Percentiles rank a stretch among this genome's conserved stretches.
phyloP scores from a whole-genome alignment of 2,113 vertebrate genomes.

The Oxyruncus cristatus region DNA sequence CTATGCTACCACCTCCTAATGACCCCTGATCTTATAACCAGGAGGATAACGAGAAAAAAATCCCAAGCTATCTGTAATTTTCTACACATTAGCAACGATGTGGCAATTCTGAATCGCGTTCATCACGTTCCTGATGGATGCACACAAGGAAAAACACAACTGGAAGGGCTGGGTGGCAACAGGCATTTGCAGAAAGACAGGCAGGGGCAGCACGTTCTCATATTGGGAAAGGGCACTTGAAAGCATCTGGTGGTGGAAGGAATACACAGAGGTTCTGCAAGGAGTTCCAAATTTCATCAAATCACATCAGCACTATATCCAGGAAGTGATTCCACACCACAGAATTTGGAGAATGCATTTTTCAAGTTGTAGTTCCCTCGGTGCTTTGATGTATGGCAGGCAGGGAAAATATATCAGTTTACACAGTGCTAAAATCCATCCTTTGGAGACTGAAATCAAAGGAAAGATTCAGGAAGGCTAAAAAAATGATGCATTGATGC shows the following conservation, averaged over 20 bases:
- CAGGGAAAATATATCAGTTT: neutral
- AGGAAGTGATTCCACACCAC: neutral
- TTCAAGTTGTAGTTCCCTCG: neutral
- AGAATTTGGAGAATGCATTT: neutral
- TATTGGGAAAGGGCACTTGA: neutral
- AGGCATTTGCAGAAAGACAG: neutral
- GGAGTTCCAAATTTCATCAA: neutral
- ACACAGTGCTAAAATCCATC: neutral
- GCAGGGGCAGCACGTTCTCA: neutral
- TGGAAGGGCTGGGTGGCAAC: neutral
- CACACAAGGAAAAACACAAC: neutral
- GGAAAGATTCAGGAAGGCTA: neutral
- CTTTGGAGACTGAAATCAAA: neutral
- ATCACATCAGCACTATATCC: neutral
- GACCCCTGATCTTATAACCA: neutral
- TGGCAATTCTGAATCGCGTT: neutral
- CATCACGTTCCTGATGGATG: neutral
- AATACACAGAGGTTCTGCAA: neutral
- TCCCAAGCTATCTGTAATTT: neutral
- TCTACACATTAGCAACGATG: neutral
- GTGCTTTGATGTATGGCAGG: neutral
- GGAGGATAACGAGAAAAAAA: neutral
- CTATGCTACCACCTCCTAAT: neutral
- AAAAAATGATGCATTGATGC: neutral
- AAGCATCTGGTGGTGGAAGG: neutral